Evolutionary conservation across 2,888 invertebrate species (phyloP).

Genomic region (Podotricha telesiphe): DNA sequence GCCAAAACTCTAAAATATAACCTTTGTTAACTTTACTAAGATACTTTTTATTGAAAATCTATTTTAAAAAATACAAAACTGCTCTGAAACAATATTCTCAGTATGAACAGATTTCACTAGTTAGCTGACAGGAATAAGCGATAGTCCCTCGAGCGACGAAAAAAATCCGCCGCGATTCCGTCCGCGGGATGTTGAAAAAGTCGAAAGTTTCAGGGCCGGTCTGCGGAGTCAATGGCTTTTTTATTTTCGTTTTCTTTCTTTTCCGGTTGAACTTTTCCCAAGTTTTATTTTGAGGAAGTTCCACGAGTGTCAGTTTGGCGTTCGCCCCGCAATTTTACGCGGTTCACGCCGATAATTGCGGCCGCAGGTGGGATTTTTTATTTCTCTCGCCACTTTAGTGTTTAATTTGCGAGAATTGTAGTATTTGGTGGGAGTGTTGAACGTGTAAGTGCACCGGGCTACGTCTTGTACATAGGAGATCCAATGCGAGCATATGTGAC

Average conservation of each 20-base stretch:
- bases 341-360: conserved; percentile 80
- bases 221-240: conserved; percentile 81
- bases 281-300: conserved; percentile 81
- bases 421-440: conserved; percentile 35
- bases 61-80: conserved; percentile 33
- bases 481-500: conserved; percentile 55
- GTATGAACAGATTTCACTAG: conserved; percentile 53
- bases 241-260: conserved; percentile 80
- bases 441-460: conserved; percentile 33
- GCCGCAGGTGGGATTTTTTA: conserved; percentile 73
- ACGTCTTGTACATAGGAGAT: conserved; percentile 49
- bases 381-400: conserved; percentile 45
- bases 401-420: conserved; percentile 46
- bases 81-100: conserved; percentile 33
- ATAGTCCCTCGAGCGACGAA: conserved; percentile 67
- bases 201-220: conserved; percentile 73
- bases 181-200: conserved; percentile 74
- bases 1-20: conserved; percentile 6
- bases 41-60: conserved; percentile 28
- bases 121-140: conserved; percentile 71
- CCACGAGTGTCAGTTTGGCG: conserved; percentile 80
- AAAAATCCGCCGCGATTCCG: conserved; percentile 64
- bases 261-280: conserved; percentile 79
- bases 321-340: conserved; percentile 79
- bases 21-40: conserved; percentile 1